Evolutionary conservation across 2,797 vertebrate genomes (phyloP), one percentile per base, ranked within the genome.

Genomic region (Monodelphis domestica): DNA sequence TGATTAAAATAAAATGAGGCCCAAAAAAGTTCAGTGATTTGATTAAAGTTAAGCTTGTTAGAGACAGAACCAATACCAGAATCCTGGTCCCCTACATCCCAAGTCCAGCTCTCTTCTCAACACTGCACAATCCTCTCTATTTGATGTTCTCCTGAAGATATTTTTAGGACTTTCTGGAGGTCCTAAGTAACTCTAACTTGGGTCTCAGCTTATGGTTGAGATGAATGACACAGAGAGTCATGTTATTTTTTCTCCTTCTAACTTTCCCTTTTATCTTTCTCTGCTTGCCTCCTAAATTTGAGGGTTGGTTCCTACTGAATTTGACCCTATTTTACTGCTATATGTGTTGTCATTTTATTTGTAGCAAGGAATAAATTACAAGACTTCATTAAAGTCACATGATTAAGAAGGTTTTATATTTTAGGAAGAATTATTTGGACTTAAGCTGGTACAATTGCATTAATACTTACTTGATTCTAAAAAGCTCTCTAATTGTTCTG

Each of bases 401-500:
- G 38, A 38, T 70, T 14, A 24, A 59, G 30, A 59, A 70, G 17
- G n/a, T 70, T 38, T 70, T 70, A 70, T 70, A 7, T 38, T 78
- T 78, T 78, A 9, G n/a, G 14, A 45, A 26, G 38, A 78, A 78
- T 45, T 78, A 45, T 78, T 78, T 78, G 17, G 59, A 90, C 56
- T 38, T 87, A 89, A 33, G 89, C 54, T 89, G n/a, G 53, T 15
- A 38, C 90, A 1, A 59, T 55, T 51, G 45, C 5, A 4, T 88
- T 95, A 91, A 95, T 93, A 98, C 99, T 99, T 98, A 99, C 99
- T 98, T 95, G 99, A 99, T 98, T 99, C 99, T 94, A 99, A 98
- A 96, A 99, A 98, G 89, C 94, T 97, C 97, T 99, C 99, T 97
- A 99, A 98, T 53, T 99, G 99, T 96, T 99, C 99, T 0, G 99